Percentiles rank a stretch among this genome's conserved stretches.
phyloP scores from a whole-genome alignment of 2,113 vertebrate genomes.

The Symphodus melops region DNA sequence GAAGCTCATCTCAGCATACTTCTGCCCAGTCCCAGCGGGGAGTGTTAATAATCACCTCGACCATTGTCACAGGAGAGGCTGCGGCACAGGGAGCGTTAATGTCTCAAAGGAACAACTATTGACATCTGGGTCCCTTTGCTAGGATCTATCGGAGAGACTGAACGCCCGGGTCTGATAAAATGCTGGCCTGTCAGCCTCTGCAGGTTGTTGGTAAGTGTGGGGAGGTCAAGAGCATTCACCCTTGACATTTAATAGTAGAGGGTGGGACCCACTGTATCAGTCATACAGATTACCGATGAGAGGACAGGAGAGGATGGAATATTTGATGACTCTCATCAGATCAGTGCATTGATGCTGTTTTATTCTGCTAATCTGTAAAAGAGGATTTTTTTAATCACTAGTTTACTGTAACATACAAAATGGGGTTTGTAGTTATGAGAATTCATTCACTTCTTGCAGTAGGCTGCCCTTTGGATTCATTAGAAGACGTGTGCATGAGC shows the following conservation, averaged over 20 bases:
- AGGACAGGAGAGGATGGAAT: not conserved
- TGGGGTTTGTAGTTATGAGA: not conserved
- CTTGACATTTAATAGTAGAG: constrained; percentile 64
- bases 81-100: constrained; percentile 45
- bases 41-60: constrained; percentile 74
- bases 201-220: constrained; percentile 14
- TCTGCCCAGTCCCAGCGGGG: constrained; percentile 54
- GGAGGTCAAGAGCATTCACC: constrained; percentile 63
- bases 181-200: constrained; percentile 14
- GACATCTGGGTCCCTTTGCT: constrained; percentile 64
- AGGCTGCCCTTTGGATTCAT: constrained; percentile 4
- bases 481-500: not conserved
- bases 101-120: constrained; percentile 72
- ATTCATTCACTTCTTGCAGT: not conserved
- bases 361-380: not conserved
- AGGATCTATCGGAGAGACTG: constrained; percentile 17
- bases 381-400: not conserved
- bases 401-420: not conserved
- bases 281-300: constrained; percentile 43
- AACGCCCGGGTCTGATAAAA: constrained; percentile 30
- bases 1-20: constrained; percentile 46
- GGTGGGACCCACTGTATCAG: constrained; percentile 42
- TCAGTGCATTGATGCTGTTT: not conserved
- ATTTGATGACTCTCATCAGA: not conserved
- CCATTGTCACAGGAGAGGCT: constrained; percentile 51